Evolutionary conservation across 2,113 vertebrate genomes (phyloP).

Genomic region (Himantopus leucocephalus): DNA sequence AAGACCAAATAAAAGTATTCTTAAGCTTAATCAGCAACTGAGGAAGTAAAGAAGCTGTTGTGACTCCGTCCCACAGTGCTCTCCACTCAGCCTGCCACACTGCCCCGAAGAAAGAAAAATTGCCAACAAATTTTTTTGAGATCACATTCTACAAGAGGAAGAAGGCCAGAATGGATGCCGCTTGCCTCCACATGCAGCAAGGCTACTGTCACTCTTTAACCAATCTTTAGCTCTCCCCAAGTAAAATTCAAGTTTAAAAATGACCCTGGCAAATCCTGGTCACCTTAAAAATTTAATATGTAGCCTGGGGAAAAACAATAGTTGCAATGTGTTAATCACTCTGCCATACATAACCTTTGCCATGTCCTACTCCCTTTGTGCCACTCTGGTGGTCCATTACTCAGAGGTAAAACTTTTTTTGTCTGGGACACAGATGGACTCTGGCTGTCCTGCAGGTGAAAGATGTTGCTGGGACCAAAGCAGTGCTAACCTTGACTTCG

Average conservation of each 20-base stretch:
- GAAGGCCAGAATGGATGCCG: not conserved
- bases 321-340: not conserved
- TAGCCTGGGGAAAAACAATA: not conserved
- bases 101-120: not conserved
- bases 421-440: not conserved
- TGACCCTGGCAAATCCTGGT: not conserved
- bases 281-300: not conserved
- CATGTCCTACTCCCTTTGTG: not conserved
- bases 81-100: not conserved
- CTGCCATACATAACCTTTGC: not conserved
- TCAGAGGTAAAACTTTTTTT: not conserved
- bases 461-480: not conserved
- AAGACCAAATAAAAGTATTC: not conserved
- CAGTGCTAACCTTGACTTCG: not conserved
- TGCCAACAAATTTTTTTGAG: not conserved
- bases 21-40: not conserved
- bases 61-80: accelerated
- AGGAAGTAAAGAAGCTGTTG: not conserved
- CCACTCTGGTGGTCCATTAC: not conserved
- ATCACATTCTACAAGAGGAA: not conserved
- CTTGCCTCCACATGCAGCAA: not conserved
- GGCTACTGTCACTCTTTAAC: not conserved
- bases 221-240: not conserved
- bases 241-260: not conserved
- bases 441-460: not conserved